phyloP scores from a whole-genome alignment of 37 sponge, comb jelly and placozoan species.

The Sycon ciliatum region DNA sequence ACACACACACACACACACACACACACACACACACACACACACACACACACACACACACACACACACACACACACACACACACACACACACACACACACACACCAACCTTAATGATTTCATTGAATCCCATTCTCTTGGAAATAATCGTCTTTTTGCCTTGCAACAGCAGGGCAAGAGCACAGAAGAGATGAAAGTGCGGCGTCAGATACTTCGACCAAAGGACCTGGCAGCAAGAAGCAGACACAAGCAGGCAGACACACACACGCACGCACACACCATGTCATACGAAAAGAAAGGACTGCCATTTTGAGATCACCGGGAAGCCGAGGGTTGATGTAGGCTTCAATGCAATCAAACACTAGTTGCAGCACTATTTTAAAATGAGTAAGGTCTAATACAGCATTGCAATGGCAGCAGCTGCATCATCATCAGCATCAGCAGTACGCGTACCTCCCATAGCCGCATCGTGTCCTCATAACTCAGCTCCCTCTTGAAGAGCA shows the following conservation, averaged over 20 bases:
- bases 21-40: slow-evolving; percentile 23
- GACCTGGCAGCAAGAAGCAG: slow-evolving; percentile 35
- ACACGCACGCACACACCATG: not conserved
- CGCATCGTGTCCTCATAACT: slow-evolving; percentile 43
- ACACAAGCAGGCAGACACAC: not conserved
- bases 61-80: slow-evolving; percentile 25
- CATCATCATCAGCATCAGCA: not conserved
- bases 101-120: slow-evolving; percentile 76
- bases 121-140: slow-evolving; percentile 77
- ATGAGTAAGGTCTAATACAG: too few species aligned
- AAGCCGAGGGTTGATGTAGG: too few species aligned
- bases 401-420: not conserved
- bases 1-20: slow-evolving; percentile 21
- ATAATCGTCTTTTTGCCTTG: too few species aligned
- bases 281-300: too few species aligned
- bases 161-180: too few species aligned
- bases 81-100: slow-evolving; percentile 19
- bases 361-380: too few species aligned
- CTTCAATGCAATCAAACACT: too few species aligned
- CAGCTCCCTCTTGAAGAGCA: slow-evolving; percentile 88
- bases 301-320: too few species aligned
- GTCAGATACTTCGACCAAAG: slow-evolving; percentile 66
- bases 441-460: slow-evolving; percentile 72
- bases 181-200: slow-evolving; percentile 67
- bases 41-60: slow-evolving; percentile 17